Evolutionary conservation across 2,113 vertebrate genomes (phyloP).

Genomic region (Perca flavescens): DNA sequence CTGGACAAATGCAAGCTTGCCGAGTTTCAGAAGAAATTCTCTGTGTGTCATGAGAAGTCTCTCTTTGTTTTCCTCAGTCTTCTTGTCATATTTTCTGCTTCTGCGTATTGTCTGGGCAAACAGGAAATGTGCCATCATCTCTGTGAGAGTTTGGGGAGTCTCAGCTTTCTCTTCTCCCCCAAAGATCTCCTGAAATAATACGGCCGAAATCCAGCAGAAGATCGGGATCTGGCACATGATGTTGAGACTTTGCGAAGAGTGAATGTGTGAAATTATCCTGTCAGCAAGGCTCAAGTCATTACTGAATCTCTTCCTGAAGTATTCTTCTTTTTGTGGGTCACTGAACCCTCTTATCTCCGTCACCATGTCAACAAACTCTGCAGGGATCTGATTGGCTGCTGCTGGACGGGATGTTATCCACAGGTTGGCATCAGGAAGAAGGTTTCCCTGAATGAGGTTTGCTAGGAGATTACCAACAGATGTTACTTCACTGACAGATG

Average conservation of each 20-base stretch:
- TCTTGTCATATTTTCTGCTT: conserved; percentile 32
- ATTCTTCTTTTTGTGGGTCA: conserved; percentile 64
- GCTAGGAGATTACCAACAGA: conserved; percentile 37
- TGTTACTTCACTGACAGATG: conserved; percentile 35
- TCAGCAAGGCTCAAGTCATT: not conserved
- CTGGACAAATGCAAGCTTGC: conserved; percentile 71
- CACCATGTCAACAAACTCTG: conserved; percentile 38
- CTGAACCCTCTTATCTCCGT: conserved; percentile 69
- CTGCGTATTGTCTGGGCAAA: conserved; percentile 42
- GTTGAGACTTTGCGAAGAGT: conserved; percentile 57
- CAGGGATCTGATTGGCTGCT: conserved; percentile 63
- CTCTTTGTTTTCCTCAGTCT: not conserved
- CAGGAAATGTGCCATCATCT: conserved; percentile 70
- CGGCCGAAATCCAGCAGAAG: conserved; percentile 73
- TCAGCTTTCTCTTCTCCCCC: not conserved
- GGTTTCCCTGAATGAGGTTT: conserved; percentile 65
- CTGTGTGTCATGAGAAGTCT: conserved; percentile 16
- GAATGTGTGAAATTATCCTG: conserved; percentile 38
- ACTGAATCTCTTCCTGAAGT: conserved; percentile 53
- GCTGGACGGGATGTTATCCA: conserved; percentile 67
- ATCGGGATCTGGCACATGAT: conserved; percentile 72
- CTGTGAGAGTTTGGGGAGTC: conserved; percentile 68
- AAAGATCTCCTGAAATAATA: conserved; percentile 63
- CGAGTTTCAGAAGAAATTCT: conserved; percentile 63
- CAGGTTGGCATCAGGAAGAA: conserved; percentile 56